phyloP scores from a whole-genome alignment of 2,113 vertebrate genomes.

The Erythrolamprus reginae region DNA sequence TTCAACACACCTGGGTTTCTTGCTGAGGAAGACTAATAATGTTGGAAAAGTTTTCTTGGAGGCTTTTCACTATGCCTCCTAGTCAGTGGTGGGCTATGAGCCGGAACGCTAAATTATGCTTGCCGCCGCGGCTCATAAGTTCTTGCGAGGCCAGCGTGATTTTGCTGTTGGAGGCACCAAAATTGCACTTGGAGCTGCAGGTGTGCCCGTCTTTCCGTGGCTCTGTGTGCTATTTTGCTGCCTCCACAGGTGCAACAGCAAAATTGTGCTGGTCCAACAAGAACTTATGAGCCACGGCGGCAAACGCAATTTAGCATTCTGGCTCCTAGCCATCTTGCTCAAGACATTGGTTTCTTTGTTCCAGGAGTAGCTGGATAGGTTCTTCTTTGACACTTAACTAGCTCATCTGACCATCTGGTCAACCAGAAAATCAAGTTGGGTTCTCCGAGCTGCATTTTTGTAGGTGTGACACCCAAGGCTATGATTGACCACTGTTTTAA shows the following conservation, averaged over 20 bases:
- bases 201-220: no score
- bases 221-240: no score
- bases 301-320: no score
- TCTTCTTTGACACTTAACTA: background rate
- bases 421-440: background rate
- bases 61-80: background rate
- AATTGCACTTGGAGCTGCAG: no score
- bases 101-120: no score
- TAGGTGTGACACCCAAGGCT: background rate
- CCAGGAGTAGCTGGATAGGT: background rate
- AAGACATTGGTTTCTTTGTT: background rate
- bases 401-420: background rate
- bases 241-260: no score
- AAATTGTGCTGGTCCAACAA: no score
- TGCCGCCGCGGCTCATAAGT: no score
- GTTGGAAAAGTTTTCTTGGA: background rate
- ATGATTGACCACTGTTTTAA: background rate
- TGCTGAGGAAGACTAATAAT: background rate
- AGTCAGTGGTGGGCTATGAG: no score
- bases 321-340: background rate
- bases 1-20: background rate
- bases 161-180: no score
- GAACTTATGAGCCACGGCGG: no score
- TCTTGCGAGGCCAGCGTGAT: no score
- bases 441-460: background rate